Percentiles rank a stretch among this genome's conserved stretches.
These are phyloP conservation scores for Raphicerus campestris DNA, from an alignment of 2,113 vertebrate genomes.

Conservation along the genomic window DNA sequence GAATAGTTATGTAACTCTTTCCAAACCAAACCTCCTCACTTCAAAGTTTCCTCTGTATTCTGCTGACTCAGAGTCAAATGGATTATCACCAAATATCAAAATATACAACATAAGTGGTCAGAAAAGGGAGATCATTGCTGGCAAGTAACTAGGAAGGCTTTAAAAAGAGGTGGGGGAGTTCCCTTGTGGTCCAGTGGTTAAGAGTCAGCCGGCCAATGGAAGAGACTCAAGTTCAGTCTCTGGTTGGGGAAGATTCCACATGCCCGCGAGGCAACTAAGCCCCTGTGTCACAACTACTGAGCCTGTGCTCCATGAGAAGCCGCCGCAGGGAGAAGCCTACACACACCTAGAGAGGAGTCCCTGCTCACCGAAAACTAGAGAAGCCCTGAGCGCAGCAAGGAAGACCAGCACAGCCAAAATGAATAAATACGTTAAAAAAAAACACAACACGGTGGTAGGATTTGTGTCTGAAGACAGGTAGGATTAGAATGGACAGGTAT, in stretches of 20 bases:
- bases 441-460: not conserved
- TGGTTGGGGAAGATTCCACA: not conserved
- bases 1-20: not conserved
- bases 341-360: not conserved
- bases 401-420: not conserved
- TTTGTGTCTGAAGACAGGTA: not conserved
- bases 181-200: not conserved
- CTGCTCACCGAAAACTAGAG: not conserved
- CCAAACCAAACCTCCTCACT: not conserved
- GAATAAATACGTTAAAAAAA: not conserved
- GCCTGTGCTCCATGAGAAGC: not conserved
- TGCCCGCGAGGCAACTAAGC: not conserved
- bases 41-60: not conserved
- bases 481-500: not conserved
- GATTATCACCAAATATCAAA: not conserved
- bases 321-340: not conserved
- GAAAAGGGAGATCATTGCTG: not conserved
- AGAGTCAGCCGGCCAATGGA: not conserved
- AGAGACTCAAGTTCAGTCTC: not conserved
- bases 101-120: not conserved
- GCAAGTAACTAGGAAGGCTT: not conserved
- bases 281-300: not conserved
- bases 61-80: not conserved
- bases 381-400: not conserved
- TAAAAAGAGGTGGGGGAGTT: not conserved